Conservation (phyloP, 53 echinoderm and acorn worm species). For the Patiria pectinifera region DNA sequence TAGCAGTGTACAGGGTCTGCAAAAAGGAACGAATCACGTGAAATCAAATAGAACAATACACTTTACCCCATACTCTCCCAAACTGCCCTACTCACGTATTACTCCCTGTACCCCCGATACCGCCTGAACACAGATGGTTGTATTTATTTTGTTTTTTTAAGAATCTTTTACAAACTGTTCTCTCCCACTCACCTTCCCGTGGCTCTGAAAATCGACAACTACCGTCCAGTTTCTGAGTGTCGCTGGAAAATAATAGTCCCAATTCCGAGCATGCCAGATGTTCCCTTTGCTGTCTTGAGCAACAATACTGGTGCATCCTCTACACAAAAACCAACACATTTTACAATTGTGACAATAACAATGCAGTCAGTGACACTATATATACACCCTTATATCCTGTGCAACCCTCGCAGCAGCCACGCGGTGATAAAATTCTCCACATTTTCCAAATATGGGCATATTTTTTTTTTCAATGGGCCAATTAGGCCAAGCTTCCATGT, state of each 20-base stretch:
- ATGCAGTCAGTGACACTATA: too few species aligned
- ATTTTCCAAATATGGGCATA: too few species aligned
- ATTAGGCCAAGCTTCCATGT: too few species aligned
- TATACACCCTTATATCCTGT: too few species aligned
- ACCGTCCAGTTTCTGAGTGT: constrained; percentile 73
- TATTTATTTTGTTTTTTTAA: background rate
- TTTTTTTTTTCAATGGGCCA: too few species aligned
- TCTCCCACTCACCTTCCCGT: constrained; percentile 67
- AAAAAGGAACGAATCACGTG: background rate
- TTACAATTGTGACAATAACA: too few species aligned
- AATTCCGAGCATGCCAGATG: constrained; percentile 93
- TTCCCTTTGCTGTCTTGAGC: constrained; percentile 81
- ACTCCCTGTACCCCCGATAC: too few species aligned
- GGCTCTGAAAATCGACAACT: constrained; percentile 73
- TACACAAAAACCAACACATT: background rate
- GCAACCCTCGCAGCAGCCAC: too few species aligned
- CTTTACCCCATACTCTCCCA: background rate
- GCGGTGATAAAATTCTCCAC: too few species aligned
- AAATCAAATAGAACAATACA: background rate
- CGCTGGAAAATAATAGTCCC: constrained; percentile 72
- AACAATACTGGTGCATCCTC: constrained; percentile 93
- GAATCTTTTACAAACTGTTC: too few species aligned
- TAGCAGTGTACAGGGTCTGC: constrained; percentile 86
- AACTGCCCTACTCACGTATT: too few species aligned
- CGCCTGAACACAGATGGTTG: background rate